Percentiles rank a stretch among this genome's conserved stretches.
Conservation (phyloP, 2,888 invertebrate genomes). For the Dasysyrphus albostriatus region DNA sequence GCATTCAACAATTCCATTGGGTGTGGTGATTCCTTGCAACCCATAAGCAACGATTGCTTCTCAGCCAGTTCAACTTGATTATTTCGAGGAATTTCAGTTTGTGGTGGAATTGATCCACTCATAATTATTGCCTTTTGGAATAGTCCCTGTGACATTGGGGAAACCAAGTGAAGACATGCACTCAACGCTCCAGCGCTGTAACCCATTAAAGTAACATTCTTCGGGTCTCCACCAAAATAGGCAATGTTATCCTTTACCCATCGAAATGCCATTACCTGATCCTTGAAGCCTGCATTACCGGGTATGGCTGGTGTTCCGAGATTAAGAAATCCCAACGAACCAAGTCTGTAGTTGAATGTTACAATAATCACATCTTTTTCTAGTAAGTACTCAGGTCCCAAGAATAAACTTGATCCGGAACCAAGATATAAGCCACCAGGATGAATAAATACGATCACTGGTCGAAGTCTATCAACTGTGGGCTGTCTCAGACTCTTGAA, state of each 20-base stretch:
- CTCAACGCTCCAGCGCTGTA: conserved; percentile 81
- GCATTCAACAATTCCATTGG: conserved; percentile 84
- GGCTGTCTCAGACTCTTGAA: too few species aligned
- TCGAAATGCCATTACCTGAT: conserved; percentile 85
- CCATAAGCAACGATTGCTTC: conserved; percentile 84
- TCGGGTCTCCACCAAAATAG: conserved; percentile 85
- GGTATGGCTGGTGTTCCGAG: conserved; percentile 85
- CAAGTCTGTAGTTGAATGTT: conserved; percentile 87
- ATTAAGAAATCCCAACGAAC: conserved; percentile 84
- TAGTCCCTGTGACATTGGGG: conserved; percentile 81
- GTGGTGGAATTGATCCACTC: conserved; percentile 83
- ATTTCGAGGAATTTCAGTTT: conserved; percentile 79
- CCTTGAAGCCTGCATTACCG: conserved; percentile 86
- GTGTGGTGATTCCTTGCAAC: conserved; percentile 81
- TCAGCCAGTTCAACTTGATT: conserved; percentile 84
- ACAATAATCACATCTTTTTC: conserved; percentile 86
- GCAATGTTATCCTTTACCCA: conserved; percentile 85
- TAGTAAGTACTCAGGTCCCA: conserved; percentile 86
- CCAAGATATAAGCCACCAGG: conserved; percentile 87
- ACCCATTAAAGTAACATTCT: conserved; percentile 85
- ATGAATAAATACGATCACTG: conserved; percentile 88
- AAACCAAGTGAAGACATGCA: conserved; percentile 81
- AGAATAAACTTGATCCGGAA: conserved; percentile 80
- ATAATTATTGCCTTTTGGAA: conserved; percentile 85
- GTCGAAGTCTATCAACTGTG: conserved; percentile 77